These are phyloP conservation scores for Drosophila rufa DNA, from an alignment of 1,140 invertebrate genomes.

Conservation along the genomic window DNA sequence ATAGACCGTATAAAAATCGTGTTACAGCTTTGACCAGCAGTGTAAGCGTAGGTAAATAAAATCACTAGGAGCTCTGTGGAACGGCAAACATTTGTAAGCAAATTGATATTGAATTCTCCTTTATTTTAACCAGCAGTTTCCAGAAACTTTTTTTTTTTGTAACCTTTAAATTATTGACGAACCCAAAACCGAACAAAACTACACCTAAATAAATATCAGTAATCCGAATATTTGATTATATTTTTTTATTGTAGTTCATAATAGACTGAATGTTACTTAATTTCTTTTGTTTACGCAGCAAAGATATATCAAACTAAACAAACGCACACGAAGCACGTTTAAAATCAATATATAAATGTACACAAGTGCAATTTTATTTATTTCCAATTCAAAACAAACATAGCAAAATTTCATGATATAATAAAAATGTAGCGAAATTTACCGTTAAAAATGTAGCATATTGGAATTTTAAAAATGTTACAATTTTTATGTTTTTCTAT, in stretches of 20 bases:
- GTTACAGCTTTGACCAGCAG: background rate
- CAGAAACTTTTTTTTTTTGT: too few relatives aligned
- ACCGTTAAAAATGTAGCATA: conserved; percentile 12
- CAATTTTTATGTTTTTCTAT: conserved; percentile 8
- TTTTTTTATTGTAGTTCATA: background rate
- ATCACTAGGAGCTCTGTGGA: too few relatives aligned
- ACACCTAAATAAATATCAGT: too few relatives aligned
- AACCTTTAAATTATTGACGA: too few relatives aligned
- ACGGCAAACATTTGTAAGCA: too few relatives aligned
- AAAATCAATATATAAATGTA: background rate
- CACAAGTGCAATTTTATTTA: background rate
- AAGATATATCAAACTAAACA: too few relatives aligned
- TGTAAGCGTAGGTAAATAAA: background rate
- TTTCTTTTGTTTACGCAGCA: too few relatives aligned
- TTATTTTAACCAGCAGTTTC: too few relatives aligned
- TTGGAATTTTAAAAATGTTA: conserved; percentile 4
- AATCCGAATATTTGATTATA: too few relatives aligned
- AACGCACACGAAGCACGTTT: background rate
- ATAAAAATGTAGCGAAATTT: too few relatives aligned
- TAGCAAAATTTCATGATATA: background rate
- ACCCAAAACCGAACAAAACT: too few relatives aligned
- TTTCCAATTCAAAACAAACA: background rate
- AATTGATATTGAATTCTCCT: too few relatives aligned
- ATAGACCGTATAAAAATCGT: conserved; percentile 2
- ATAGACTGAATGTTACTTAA: background rate